Conservation (phyloP, 2,888 invertebrate genomes). For the Gandaritis pyraliata region DNA sequence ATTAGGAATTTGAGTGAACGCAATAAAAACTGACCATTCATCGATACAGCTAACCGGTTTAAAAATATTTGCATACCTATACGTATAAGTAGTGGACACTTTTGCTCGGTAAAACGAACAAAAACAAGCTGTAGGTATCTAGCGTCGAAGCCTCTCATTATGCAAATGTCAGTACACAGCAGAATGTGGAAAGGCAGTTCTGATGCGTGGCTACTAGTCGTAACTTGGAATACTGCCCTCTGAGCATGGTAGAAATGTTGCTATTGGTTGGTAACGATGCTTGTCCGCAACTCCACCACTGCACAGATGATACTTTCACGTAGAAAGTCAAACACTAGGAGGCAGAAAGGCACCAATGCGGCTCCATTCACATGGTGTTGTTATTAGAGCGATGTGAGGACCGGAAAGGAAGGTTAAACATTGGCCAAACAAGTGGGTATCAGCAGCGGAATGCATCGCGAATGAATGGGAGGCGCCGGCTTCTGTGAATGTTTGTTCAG, state of each 20-base stretch:
- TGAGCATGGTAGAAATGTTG: slow-evolving; percentile 64
- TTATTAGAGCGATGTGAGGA: slow-evolving; percentile 69
- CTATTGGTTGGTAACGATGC: slow-evolving; percentile 66
- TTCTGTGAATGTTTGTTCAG: slow-evolving; percentile 69
- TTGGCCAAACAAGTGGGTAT: slow-evolving; percentile 62
- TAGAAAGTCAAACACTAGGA: slow-evolving; percentile 77
- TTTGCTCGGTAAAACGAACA: slow-evolving; percentile 33
- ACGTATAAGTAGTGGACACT: slow-evolving; percentile 34
- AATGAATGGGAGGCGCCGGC: slow-evolving; percentile 65
- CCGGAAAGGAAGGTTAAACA: slow-evolving; percentile 76
- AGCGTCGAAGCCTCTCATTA: slow-evolving; percentile 51
- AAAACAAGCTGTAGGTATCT: slow-evolving; percentile 42
- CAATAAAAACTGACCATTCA: slow-evolving; percentile 53
- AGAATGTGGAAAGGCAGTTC: slow-evolving; percentile 55
- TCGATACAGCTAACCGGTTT: slow-evolving; percentile 46
- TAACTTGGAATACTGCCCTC: slow-evolving; percentile 51
- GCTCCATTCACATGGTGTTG: slow-evolving; percentile 68
- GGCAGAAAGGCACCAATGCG: slow-evolving; percentile 59
- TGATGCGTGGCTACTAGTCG: slow-evolving; percentile 42
- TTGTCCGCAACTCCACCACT: slow-evolving; percentile 60
- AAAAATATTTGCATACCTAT: slow-evolving; percentile 34
- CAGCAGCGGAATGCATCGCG: slow-evolving; percentile 55
- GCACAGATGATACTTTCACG: slow-evolving; percentile 76
- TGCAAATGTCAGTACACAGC: slow-evolving; percentile 53
- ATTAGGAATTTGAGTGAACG: slow-evolving; percentile 50